These are phyloP conservation scores for Macrochelys suwanniensis DNA, from an alignment of 2,797 vertebrate genomes.

Conservation along the genomic window DNA sequence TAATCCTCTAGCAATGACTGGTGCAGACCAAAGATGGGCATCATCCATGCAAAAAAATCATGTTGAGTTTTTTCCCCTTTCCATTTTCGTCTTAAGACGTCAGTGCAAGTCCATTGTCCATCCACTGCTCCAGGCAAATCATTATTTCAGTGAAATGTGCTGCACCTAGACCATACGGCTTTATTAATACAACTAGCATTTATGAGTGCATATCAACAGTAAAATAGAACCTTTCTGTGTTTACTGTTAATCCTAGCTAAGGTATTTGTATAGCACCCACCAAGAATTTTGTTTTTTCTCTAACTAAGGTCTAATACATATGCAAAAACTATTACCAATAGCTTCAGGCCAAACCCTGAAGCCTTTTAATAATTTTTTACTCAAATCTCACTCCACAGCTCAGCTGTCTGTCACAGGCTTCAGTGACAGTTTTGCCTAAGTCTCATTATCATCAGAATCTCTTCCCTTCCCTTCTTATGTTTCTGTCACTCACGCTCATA, in stretches of 20 bases:
- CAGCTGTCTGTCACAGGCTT: neutral
- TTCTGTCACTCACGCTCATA: neutral
- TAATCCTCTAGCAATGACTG: neutral
- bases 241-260: neutral
- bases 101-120: neutral
- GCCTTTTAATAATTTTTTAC: neutral
- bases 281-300: conserved; percentile 30
- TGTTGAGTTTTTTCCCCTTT: neutral
- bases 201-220: neutral
- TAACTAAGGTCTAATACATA: neutral
- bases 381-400: neutral
- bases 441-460: conserved; percentile 25
- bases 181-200: neutral
- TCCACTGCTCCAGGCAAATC: neutral
- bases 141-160: neutral
- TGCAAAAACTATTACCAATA: neutral
- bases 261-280: neutral
- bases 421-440: neutral
- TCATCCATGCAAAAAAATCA: neutral
- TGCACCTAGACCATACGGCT: neutral
- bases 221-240: neutral
- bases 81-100: neutral
- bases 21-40: neutral
- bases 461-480: conserved; percentile 6
- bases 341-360: neutral